Percentiles rank a stretch among this genome's conserved stretches.
Conservation (phyloP, 2,113 vertebrate species). For the Nerophis ophidion region DNA sequence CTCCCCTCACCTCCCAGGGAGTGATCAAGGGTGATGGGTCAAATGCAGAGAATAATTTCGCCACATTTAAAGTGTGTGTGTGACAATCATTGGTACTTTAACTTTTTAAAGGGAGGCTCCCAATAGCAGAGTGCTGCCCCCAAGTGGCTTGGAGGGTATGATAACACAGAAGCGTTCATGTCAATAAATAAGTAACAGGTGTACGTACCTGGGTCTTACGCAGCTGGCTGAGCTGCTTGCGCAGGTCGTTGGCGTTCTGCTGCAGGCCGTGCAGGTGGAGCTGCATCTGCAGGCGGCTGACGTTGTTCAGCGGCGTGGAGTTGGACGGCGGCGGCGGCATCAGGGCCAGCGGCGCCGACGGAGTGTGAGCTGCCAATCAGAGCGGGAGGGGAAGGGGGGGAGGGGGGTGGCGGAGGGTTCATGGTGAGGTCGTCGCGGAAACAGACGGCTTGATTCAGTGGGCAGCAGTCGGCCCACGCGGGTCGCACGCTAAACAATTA, state of each 20-base stretch:
- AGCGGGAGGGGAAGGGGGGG: conserved; percentile 27
- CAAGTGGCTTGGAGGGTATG: too few species aligned
- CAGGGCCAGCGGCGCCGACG: conserved; percentile 74
- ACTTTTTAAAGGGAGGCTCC: too few species aligned
- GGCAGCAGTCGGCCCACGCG: background rate
- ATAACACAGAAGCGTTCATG: too few species aligned
- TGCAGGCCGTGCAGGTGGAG: conserved; percentile 91
- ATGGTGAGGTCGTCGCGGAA: conserved; percentile 26
- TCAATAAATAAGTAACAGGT: fast-evolving
- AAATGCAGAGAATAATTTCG: too few species aligned
- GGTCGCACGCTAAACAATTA: conserved; percentile 17
- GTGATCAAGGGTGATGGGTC: too few species aligned
- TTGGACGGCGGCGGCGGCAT: conserved; percentile 78
- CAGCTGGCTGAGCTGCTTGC: conserved; percentile 88
- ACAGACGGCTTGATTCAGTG: conserved; percentile 36
- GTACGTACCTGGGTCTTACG: conserved; percentile 84
- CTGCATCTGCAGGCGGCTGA: conserved; percentile 89
- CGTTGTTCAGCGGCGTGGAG: conserved; percentile 73
- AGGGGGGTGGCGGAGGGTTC: conserved; percentile 8
- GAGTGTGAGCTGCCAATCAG: conserved; percentile 73
- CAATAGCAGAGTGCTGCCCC: too few species aligned
- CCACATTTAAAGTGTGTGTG: too few species aligned
- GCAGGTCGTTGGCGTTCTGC: conserved; percentile 89
- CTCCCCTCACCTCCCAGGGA: too few species aligned
- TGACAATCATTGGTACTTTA: too few species aligned